A percentile compares a stretch with the other conserved stretches of the same genome.
phyloP scores from a whole-genome alignment of 2,797 vertebrate species.

The Hipposideros larvatus region DNA sequence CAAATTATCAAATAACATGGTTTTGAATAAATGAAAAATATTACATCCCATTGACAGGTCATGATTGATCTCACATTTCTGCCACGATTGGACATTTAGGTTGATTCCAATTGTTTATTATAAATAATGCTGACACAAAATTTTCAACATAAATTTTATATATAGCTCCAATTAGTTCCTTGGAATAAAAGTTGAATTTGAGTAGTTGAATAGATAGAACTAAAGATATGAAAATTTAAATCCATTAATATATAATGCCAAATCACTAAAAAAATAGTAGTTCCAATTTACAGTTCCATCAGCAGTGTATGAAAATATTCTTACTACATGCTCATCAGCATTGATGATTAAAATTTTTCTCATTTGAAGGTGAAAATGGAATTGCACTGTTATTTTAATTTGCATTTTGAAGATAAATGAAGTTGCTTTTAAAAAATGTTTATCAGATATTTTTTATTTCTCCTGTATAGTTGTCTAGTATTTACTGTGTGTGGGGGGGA shows the following conservation, averaged over 20 bases:
- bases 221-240: constrained; percentile 45
- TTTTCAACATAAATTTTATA: background rate
- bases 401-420: constrained; percentile 5
- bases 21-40: constrained; percentile 23
- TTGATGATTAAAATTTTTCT: background rate
- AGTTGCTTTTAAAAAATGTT: background rate
- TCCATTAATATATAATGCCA: background rate
- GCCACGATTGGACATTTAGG: background rate
- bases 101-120: background rate
- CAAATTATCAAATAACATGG: background rate
- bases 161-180: background rate
- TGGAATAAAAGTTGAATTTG: constrained; percentile 7
- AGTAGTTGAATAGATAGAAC: background rate
- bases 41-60: background rate
- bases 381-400: background rate
- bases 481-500: background rate
- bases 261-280: background rate
- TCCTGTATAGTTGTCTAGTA: background rate
- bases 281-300: background rate
- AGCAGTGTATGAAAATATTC: background rate
- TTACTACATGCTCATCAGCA: background rate
- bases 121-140: constrained; percentile 17
- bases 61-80: background rate
- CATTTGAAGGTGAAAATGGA: constrained; percentile 30
- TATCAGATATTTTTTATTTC: background rate